Evolutionary conservation across 2,113 vertebrate species (phyloP), one percentile per base, ranked within the genome.

Genomic region (Oenanthe oenanthe): DNA sequence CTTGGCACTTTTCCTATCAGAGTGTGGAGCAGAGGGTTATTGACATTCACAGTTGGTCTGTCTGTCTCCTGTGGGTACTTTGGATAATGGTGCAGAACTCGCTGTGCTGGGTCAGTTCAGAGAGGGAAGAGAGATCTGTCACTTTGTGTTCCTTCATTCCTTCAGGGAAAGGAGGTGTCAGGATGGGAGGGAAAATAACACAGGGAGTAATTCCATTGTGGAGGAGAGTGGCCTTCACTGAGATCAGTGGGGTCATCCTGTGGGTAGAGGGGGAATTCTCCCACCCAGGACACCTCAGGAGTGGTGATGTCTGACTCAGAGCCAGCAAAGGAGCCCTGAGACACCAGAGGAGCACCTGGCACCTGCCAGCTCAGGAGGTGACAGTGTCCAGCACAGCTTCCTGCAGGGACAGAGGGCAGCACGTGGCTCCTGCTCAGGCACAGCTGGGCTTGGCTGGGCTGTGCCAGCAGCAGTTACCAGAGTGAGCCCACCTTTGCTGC

Each of bases 191-290:
- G 6, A 16, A 11, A 25, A 66, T 34, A 77, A 12, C 66, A 21
- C 3, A 0, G 45, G 0, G 43, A 20, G n/a, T 31, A 13, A 32
- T 61, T 80, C 63, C 4, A 1, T 4, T 84, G 65, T n/a, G 51
- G 36, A 9, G 47, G 15, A 61, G 58, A 32, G 53, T 8, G 29
- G 13, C 40, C 12, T 63, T 60, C 38, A 12, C 16, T 77, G 74
- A 57, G 60, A 36, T 22, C 31, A 15, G 0, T 2, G 18, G 62
- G 36, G 9, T 29, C 29, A 29, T 42, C 28, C 43, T 42, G 34
- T 58, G 67, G 29, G 13, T 66, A 3, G 40, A 43, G 57, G 45
- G 15, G 36, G 42, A 54, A 40, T 65, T 72, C 67, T 25, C 9
- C 13, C n/a, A 10, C 43, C 21, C 34, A 28, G 42, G 38, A 31